These are phyloP conservation scores for Synanthedon andrenaeformis DNA, from an alignment of 2,888 invertebrate species.

Conservation along the genomic window DNA sequence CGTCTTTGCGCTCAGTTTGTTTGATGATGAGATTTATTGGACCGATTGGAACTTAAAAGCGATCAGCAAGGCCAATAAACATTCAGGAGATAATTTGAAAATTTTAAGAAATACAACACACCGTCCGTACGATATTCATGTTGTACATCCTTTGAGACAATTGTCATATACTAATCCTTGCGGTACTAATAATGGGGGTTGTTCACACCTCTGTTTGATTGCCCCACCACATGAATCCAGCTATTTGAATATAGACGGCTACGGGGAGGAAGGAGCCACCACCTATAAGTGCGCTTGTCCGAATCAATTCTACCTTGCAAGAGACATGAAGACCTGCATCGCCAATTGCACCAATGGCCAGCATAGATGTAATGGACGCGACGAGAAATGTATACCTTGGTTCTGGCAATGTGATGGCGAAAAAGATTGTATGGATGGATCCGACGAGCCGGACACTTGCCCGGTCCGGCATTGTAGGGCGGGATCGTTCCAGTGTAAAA, in stretches of 20 bases:
- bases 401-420: constrained; percentile 87
- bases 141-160: constrained; percentile 91
- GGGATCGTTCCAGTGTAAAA: constrained; percentile 94
- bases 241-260: constrained; percentile 81
- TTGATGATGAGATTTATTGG: constrained; percentile 96
- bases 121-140: constrained; percentile 92
- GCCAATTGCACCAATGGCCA: constrained; percentile 95
- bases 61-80: constrained; percentile 92
- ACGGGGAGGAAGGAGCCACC: constrained; percentile 83
- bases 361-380: constrained; percentile 75
- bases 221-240: constrained; percentile 84
- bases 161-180: constrained; percentile 91
- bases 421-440: constrained; percentile 90
- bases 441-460: constrained; percentile 89
- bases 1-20: constrained; percentile 93
- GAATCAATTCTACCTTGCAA: constrained; percentile 88
- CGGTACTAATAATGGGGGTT: constrained; percentile 91
- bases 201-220: constrained; percentile 94
- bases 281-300: constrained; percentile 92
- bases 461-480: constrained; percentile 86
- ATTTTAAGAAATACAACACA: constrained; percentile 92
- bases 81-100: constrained; percentile 81
- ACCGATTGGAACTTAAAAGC: constrained; percentile 98
- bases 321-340: constrained; percentile 88
- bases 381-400: constrained; percentile 73